Evolutionary conservation across 2,113 vertebrate species (phyloP), one percentile per base, ranked within the genome.

Genomic region (Eubucco bourcierii): DNA sequence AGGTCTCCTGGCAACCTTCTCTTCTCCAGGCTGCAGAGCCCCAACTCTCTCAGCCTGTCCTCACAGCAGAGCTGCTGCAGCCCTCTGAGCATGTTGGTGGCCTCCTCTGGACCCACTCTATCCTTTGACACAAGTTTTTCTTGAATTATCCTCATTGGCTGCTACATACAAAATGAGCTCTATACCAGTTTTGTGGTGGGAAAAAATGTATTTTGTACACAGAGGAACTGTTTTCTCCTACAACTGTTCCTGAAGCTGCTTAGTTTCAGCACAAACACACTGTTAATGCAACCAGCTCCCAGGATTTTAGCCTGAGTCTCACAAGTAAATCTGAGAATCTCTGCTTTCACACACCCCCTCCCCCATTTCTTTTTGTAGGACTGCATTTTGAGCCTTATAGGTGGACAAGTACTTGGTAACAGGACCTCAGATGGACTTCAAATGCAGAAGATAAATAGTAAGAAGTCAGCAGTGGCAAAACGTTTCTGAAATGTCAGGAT

Each of bases 111-210:
- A 37, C 37, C 37, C 37, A 37, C 37, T 37, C 37, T 9, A 37
- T 37, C 9, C 37, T 37, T 87, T 84, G 75, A 77, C 78, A 41
- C 41, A 67, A 89, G 82, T 90, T 85, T 27, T 64, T 92, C 84
- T 87, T 55, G 14, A 66, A 41, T 73, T 84, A 95, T 89, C 87
- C 60, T 14, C 33, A 10, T 80, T 89, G 84, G 67, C 93, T 90
- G 91, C 60, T 74, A 66, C 31, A 44, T 31, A 41, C 29, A 80
- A 84, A 82, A 15, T 37, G 55, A 79, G 16, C n/a, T 80, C 31
- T 52, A 12, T 8, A 64, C 56, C 33, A 80, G 39, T 74, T 91
- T 77, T 85, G 82, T 77, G 60, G 72, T 37, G 75, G 53, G 20
- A 47, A 46, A 83, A 90, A 94, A n/a, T n/a, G 27, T 71, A 31